These are phyloP conservation scores for Sminthurides bifidus DNA, from an alignment of 1,140 invertebrate genomes.

Conservation along the genomic window DNA sequence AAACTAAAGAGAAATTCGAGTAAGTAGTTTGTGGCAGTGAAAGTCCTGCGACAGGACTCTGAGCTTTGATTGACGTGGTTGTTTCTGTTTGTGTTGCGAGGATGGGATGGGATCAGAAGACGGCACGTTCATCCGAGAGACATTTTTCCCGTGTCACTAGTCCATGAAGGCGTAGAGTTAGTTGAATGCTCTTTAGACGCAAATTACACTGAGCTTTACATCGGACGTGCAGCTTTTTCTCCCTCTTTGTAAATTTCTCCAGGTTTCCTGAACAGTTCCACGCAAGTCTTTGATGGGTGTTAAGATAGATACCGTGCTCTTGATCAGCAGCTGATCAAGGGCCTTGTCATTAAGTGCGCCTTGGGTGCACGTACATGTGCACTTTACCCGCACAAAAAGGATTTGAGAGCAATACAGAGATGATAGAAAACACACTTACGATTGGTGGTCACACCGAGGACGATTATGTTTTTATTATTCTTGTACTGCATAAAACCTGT, in stretches of 20 bases:
- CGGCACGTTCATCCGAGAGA: conserved; percentile 2
- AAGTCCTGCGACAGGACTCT: too few relatives aligned
- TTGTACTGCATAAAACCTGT: background rate
- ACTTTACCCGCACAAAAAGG: conserved; percentile 10
- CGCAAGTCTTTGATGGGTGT: background rate
- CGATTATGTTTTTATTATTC: background rate
- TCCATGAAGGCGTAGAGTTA: conserved; percentile 13
- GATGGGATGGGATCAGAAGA: too few relatives aligned
- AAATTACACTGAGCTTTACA: conserved; percentile 11
- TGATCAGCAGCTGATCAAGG: background rate
- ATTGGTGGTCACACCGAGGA: background rate
- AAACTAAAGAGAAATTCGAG: too few relatives aligned
- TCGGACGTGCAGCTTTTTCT: conserved; percentile 24
- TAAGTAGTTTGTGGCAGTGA: too few relatives aligned
- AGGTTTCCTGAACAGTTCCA: conserved; percentile 20
- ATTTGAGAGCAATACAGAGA: conserved; percentile 15
- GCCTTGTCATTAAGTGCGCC: conserved; percentile 24
- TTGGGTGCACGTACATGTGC: conserved; percentile 25
- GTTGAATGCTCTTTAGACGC: conserved; percentile 11
- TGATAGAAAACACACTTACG: too few relatives aligned
- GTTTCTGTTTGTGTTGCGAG: too few relatives aligned
- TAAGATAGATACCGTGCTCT: background rate
- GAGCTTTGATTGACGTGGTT: too few relatives aligned
- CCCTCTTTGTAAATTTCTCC: conserved; percentile 28
- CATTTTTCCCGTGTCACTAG: conserved; percentile 2